Conservation (phyloP, 2,888 invertebrate genomes). For the Acleris literana region DNA sequence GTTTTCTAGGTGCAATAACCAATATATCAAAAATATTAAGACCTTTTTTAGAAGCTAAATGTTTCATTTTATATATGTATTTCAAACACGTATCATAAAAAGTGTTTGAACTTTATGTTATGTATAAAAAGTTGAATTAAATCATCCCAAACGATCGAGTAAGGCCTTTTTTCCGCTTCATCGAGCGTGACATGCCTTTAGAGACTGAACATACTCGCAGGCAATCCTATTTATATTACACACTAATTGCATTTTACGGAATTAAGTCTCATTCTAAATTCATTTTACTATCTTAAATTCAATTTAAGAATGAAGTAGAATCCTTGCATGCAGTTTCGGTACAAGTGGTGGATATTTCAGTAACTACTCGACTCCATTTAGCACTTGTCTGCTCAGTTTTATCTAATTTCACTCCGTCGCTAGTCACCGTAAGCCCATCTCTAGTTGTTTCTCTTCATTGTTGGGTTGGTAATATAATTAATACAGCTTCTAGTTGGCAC, state of each 20-base stretch:
- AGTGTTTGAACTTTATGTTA: background rate
- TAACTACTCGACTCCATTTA: background rate
- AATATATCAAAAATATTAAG: too few relatives aligned
- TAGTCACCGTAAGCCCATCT: conserved; percentile 18
- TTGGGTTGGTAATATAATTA: conserved; percentile 67
- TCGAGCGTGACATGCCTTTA: background rate
- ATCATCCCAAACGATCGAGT: background rate
- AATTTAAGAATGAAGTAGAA: too few relatives aligned
- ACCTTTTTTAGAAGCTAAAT: too few relatives aligned
- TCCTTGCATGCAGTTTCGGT: too few relatives aligned
- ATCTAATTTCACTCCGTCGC: conserved; percentile 29
- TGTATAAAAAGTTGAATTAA: conserved; percentile 1
- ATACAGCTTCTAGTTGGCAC: conserved; percentile 58
- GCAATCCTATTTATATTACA: too few relatives aligned
- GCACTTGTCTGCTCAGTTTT: conserved; percentile 7
- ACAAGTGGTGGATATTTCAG: background rate
- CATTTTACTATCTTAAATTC: too few relatives aligned
- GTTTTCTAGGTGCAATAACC: too few relatives aligned
- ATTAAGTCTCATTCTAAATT: too few relatives aligned
- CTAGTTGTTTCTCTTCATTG: conserved; percentile 39
- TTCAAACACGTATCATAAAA: too few relatives aligned
- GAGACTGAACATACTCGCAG: background rate
- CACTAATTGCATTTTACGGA: too few relatives aligned
- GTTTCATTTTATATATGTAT: too few relatives aligned
- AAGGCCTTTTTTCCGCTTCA: conserved; percentile 2